A percentile compares a stretch with the other conserved stretches of the same genome.
phyloP scores from a whole-genome alignment of 2,113 vertebrate species.

The Neolamprologus tretocephalus region DNA sequence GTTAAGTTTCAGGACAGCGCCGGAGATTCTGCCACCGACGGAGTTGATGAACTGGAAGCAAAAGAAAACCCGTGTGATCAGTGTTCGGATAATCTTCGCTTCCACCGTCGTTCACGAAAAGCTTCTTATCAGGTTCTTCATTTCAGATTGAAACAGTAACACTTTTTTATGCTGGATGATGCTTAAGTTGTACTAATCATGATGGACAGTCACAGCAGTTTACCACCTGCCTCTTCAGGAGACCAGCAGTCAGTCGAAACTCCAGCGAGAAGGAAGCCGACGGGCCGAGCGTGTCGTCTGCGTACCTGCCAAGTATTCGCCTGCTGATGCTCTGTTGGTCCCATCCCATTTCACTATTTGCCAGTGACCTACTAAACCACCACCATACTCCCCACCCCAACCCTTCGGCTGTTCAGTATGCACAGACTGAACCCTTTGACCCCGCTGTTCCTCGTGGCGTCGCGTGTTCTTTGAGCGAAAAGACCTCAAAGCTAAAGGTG shows the following conservation, averaged over 20 bases:
- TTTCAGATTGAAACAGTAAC: not conserved
- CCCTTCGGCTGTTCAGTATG: conserved; percentile 34
- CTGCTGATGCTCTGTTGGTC: not conserved
- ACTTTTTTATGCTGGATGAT: not conserved
- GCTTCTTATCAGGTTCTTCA: not conserved
- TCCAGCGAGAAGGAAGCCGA: not conserved
- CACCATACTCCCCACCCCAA: not conserved
- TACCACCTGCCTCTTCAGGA: not conserved
- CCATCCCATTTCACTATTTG: not conserved
- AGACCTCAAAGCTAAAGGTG: conserved; percentile 25
- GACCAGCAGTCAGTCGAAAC: not conserved
- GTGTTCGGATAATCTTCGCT: not conserved
- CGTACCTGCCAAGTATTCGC: not conserved
- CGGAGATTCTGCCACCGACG: not conserved
- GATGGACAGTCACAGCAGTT: not conserved
- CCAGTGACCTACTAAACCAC: not conserved
- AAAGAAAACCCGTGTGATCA: not conserved
- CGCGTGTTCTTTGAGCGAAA: conserved; percentile 25
- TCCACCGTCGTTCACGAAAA: not conserved
- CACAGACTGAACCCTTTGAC: conserved; percentile 41
- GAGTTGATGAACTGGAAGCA: not conserved
- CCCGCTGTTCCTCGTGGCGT: conserved; percentile 26
- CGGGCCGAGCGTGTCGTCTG: not conserved
- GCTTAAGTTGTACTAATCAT: not conserved
- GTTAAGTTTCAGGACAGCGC: not conserved